phyloP scores from a whole-genome alignment of 2,888 invertebrate genomes.

The Trichopria drosophilae region DNA sequence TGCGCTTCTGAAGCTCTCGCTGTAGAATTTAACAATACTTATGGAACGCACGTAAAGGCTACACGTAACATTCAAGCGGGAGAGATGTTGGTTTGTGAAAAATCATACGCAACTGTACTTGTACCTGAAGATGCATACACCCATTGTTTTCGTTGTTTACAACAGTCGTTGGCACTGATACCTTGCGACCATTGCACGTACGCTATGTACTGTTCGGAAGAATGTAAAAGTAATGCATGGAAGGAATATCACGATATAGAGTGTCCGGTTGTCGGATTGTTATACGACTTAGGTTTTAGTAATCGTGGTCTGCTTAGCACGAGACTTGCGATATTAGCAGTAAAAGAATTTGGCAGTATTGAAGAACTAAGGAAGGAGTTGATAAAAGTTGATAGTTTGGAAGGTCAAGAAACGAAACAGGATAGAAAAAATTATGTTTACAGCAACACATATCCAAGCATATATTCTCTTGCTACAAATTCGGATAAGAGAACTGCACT shows the following conservation, averaged over 20 bases:
- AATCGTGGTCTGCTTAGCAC: conserved; percentile 74
- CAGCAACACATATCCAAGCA: conserved; percentile 55
- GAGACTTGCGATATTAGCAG: conserved; percentile 63
- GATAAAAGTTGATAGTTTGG: conserved; percentile 47
- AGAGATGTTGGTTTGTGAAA: conserved; percentile 76
- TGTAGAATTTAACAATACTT: conserved; percentile 62
- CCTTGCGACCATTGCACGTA: conserved; percentile 69
- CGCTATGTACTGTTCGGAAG: conserved; percentile 69
- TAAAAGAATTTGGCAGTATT: conserved; percentile 55
- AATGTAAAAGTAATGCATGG: conserved; percentile 68
- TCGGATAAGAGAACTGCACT: conserved; percentile 65
- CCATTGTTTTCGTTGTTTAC: conserved; percentile 73
- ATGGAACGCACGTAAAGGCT: conserved; percentile 75
- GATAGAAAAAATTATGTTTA: conserved; percentile 39
- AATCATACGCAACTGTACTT: conserved; percentile 70
- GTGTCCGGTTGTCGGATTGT: conserved; percentile 69
- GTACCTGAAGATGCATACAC: conserved; percentile 61
- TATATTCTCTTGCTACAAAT: conserved; percentile 71
- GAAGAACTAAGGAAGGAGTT: conserved; percentile 54
- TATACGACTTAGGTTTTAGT: conserved; percentile 65
- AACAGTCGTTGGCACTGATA: conserved; percentile 63
- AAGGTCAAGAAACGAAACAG: no score
- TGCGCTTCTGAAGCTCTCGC: conserved; percentile 69
- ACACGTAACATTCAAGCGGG: conserved; percentile 70
- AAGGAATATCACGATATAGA: conserved; percentile 75